These are phyloP conservation scores for Geococcyx californianus DNA, from an alignment of 2,113 vertebrate genomes.

Conservation along the genomic window DNA sequence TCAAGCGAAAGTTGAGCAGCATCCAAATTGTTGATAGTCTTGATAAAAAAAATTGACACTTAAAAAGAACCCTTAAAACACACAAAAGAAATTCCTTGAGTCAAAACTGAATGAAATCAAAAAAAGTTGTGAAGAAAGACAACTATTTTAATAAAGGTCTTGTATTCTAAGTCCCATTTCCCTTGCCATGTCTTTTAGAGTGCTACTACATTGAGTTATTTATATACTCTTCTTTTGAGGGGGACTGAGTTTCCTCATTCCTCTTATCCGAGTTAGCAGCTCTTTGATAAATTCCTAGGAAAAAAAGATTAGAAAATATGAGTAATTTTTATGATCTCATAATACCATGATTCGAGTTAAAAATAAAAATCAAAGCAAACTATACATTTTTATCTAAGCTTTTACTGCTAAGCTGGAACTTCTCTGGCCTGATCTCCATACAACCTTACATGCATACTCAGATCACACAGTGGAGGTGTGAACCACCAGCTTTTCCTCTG, in stretches of 20 bases:
- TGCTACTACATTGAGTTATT: constrained; percentile 60
- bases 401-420: background rate
- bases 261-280: constrained; percentile 93
- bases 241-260: constrained; percentile 95
- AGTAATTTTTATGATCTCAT: background rate
- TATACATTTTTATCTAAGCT: background rate
- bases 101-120: constrained; percentile 69
- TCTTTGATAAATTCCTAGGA: constrained; percentile 91
- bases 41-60: constrained; percentile 67
- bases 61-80: constrained; percentile 71
- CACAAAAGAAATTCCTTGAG: constrained; percentile 66
- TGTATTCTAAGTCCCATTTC: constrained; percentile 64
- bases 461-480: background rate
- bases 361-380: background rate
- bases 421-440: background rate
- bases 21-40: constrained; percentile 58
- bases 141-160: constrained; percentile 69
- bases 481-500: background rate
- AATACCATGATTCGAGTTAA: background rate
- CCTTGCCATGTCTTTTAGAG: constrained; percentile 59
- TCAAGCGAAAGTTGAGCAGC: constrained; percentile 46
- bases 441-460: background rate
- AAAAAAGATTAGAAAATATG: constrained; percentile 30
- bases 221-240: constrained; percentile 94
- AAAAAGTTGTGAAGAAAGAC: constrained; percentile 69